phyloP scores from a whole-genome alignment of 2,113 vertebrate genomes.

The Nyctereutes procyonoides region DNA sequence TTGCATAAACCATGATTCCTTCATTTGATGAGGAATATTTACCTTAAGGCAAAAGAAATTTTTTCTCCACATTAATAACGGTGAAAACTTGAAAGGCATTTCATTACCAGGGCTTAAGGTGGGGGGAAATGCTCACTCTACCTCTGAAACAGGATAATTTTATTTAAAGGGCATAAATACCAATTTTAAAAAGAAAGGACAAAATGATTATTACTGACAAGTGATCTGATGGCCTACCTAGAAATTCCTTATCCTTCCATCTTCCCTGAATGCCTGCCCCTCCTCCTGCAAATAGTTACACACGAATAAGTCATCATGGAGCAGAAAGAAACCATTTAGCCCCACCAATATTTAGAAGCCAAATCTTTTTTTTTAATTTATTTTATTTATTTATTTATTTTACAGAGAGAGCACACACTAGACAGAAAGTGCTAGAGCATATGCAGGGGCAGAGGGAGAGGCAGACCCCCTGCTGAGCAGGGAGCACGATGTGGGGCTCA shows the following conservation, averaged over 20 bases:
- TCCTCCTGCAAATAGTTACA: neutral
- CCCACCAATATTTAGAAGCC: neutral
- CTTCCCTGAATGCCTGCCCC: neutral
- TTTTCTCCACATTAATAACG: neutral
- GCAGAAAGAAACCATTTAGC: neutral
- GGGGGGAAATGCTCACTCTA: neutral
- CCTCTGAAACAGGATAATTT: neutral
- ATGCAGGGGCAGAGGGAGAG: too few relatives aligned
- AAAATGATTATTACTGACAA: neutral
- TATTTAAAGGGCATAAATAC: neutral
- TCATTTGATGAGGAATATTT: slow-evolving; percentile 10
- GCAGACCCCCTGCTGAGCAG: too few relatives aligned
- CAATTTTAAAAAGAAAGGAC: neutral
- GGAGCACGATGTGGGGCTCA: too few relatives aligned
- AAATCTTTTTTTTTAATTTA: neutral
- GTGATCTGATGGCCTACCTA: neutral
- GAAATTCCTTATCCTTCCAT: neutral
- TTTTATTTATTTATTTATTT: neutral
- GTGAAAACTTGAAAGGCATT: slow-evolving; percentile 20
- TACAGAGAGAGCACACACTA: neutral
- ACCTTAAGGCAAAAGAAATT: neutral
- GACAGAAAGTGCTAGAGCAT: neutral
- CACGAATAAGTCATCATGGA: neutral
- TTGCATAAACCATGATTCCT: neutral
- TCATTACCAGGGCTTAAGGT: neutral